Conservation (phyloP, 1,140 invertebrate species). For the Phortica variegata region DNA sequence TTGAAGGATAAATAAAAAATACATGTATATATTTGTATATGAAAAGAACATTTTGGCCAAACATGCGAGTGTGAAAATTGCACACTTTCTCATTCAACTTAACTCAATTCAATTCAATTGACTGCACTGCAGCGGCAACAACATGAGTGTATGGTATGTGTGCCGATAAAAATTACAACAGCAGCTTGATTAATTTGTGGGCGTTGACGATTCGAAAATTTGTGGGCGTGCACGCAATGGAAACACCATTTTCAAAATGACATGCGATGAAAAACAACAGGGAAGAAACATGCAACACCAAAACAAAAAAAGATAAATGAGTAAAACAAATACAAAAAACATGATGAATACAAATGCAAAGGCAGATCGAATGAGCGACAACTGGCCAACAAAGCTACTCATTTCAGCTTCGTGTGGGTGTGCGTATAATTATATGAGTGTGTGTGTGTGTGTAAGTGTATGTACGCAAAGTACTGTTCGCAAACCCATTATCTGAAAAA, state of each 20-base stretch:
- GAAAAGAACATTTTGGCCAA: no score
- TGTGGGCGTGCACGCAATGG: slow-evolving; percentile 33
- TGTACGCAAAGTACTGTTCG: slow-evolving; percentile 44
- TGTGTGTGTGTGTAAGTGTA: slow-evolving; percentile 1
- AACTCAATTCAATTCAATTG: no score
- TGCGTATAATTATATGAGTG: no score
- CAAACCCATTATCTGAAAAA: slow-evolving; percentile 54
- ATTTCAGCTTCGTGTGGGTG: no score
- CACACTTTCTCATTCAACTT: no score
- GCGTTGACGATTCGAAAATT: slow-evolving; percentile 36
- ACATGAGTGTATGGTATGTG: no score
- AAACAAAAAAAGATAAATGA: slow-evolving; percentile 23
- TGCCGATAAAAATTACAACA: slow-evolving; percentile 46
- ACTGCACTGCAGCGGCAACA: no score
- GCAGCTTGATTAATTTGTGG: slow-evolving; percentile 49
- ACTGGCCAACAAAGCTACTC: no score
- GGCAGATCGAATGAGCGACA: slow-evolving; percentile 22
- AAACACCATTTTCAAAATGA: slow-evolving; percentile 37
- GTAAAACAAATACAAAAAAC: slow-evolving; percentile 4
- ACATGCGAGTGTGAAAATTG: no score
- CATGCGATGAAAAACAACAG: slow-evolving; percentile 25
- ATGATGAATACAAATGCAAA: slow-evolving; percentile 11
- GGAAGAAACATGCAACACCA: slow-evolving; percentile 16
- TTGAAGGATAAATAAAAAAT: no score
- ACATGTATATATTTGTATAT: no score